Evolutionary conservation across 2,113 vertebrate genomes (phyloP), one percentile per base, ranked within the genome.

Genomic region (Puma concolor): DNA sequence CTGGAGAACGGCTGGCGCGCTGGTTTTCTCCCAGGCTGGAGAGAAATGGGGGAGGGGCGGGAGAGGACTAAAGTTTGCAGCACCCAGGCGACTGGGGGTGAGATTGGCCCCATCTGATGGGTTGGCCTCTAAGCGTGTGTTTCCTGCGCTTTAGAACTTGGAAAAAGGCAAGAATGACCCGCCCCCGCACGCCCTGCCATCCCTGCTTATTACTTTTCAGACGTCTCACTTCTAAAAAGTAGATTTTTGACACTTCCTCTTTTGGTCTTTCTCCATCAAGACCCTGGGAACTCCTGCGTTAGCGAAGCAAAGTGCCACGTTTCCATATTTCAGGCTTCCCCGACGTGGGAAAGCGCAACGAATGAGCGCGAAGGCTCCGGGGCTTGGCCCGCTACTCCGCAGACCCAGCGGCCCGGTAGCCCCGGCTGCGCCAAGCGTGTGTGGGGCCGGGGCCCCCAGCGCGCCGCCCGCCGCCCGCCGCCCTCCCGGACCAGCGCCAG

Each of bases 401-500:
- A 0, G 11, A 14, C 29, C 29, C 25, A 3, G 38, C 41, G 2
- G 16, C 17, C 16, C 0, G 0, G 57, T 12, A 2, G 10, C 29
- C 29, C 0, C 0, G 9, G 36, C 11, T 27, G 79, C 41, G 50
- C n/a, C 4, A 17, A 31, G 36, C 2, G 12, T 48, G 44, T 14
- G 60, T 9, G 15, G 6, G 16, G 54, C 13, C 4, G 6, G 16
- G 79, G 12, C 1, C 11, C 11, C 44, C 3, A 25, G 54, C 19
- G 76, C 5, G 5, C n/a, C 0, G 7, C 19, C 82, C 5, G 5
- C n/a, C 0, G 7, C 10, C 13, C 2, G 14, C 4, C 5, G 16
- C 11, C 7, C 31, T 50, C 31, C 4, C 6, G 3, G 5, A 27
- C 14, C 36, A 1, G 71, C 5, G 17, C 9, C 9, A 14, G 4